phyloP scores from a whole-genome alignment of 2,113 vertebrate species.

The Hemiscyllium ocellatum region DNA sequence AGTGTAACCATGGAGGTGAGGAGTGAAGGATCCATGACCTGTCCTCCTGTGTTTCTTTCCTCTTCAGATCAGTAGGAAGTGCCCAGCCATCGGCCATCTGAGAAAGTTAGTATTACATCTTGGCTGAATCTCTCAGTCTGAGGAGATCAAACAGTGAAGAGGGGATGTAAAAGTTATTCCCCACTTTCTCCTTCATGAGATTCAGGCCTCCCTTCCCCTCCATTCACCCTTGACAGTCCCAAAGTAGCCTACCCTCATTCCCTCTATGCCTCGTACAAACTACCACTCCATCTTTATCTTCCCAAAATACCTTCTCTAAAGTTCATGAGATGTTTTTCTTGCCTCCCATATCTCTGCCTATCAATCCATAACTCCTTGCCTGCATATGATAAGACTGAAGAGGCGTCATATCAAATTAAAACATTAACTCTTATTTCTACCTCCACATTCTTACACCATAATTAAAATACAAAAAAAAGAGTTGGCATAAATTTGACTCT shows the following conservation, averaged over 20 bases:
- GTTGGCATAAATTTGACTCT: too few species aligned
- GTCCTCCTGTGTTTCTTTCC: not conserved
- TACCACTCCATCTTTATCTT: not conserved
- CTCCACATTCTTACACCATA: too few species aligned
- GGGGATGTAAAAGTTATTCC: not conserved
- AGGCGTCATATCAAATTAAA: too few species aligned
- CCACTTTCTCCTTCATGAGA: not conserved
- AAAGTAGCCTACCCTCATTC: not conserved
- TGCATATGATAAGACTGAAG: not conserved
- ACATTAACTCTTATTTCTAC: too few species aligned
- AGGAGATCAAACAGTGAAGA: not conserved
- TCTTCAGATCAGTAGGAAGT: not conserved
- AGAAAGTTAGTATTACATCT: not conserved
- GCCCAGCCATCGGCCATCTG: not conserved
- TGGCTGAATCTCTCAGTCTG: too few species aligned
- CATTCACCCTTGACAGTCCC: not conserved
- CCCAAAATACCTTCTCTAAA: not conserved
- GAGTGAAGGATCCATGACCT: not conserved
- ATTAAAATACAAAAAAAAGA: too few species aligned
- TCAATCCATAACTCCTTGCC: not conserved
- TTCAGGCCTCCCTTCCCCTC: too few species aligned
- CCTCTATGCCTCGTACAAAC: not conserved
- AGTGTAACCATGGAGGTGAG: not conserved
- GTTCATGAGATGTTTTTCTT: not conserved
- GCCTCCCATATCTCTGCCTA: not conserved